Base-by-base conservation (phyloP, 2,797 vertebrate genomes). In the Masticophis lateralis region DNA sequence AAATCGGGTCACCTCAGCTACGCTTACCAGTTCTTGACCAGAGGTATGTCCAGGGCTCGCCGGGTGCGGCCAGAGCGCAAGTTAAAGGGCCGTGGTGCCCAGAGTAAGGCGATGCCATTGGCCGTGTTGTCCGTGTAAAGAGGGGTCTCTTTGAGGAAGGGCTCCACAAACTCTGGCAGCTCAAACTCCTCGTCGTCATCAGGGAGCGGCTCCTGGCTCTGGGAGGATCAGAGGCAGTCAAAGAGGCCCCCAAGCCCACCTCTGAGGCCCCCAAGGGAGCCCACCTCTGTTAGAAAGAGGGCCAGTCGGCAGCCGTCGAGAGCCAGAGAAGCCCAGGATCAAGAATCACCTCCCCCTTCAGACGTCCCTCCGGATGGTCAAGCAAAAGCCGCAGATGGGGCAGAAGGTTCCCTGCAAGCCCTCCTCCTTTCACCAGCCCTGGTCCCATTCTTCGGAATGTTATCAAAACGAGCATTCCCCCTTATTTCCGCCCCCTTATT, bases 161-260 rank as follows among this genome's bases (percentile, higher is more conserved):
- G 99, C 94, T 99, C 99, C 94, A 99, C 98, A 66, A 98, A 99
- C 95, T 99, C 99, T 0, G 99, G 98, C 95, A 99, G 98, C 94
- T 99, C 99, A 98, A 99, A 99, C 97, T 99, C 99, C 94, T 99
- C 99, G 32, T 99, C 99, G 0, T 99, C 99, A 93, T 99, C 99
- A 11, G 99, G 99, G 94, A 99, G 97, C 0, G 99, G 99, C 51
- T 99, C 99, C 95, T 99, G 99, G 94, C 99, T 99, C 99, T 99
- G 96, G 94, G 97, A 97, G 0, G 91, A 56, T 2, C 91, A 87
- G 14, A n/a, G 0, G 0, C 9, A 18, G 8, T 47, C 20, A 86
- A 2, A 0, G 74, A 79, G 37, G 37, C 37, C 37, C 7, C 32
- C 32, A 20, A 79, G 66, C 7, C 69, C 32, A 20, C 47, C 47